phyloP scores from a whole-genome alignment of 2,888 invertebrate genomes.

The Heliconius cydno region DNA sequence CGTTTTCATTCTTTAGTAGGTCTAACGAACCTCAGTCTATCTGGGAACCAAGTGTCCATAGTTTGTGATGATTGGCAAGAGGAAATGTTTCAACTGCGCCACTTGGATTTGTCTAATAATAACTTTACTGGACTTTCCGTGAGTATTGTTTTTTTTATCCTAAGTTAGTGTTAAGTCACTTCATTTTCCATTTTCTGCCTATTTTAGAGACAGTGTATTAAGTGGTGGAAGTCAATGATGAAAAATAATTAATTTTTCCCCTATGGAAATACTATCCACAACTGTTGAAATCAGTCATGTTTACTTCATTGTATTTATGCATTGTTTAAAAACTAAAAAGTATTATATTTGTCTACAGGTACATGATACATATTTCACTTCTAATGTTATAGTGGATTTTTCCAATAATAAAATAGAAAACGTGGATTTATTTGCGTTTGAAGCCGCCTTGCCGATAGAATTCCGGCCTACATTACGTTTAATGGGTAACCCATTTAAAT shows the following conservation, averaged over 20 bases:
- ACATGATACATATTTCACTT: constrained; percentile 41
- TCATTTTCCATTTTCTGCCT: too few species aligned
- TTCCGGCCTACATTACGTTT: constrained; percentile 43
- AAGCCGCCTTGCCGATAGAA: background rate
- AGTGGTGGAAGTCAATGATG: too few species aligned
- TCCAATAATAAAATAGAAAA: constrained; percentile 55
- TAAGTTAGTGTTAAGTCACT: background rate
- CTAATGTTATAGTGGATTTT: constrained; percentile 48
- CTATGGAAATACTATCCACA: too few species aligned
- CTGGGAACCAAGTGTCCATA: constrained; percentile 48
- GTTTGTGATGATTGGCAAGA: constrained; percentile 48
- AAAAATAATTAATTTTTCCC: too few species aligned
- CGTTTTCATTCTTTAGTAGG: constrained; percentile 46
- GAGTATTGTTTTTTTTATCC: constrained; percentile 15
- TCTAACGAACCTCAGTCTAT: constrained; percentile 47
- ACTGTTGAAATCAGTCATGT: too few species aligned
- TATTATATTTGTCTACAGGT: constrained; percentile 22
- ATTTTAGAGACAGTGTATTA: too few species aligned
- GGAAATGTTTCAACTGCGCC: constrained; percentile 36
- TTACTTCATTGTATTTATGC: too few species aligned
- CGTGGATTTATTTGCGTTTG: background rate
- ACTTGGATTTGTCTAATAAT: constrained; percentile 52
- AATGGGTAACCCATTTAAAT: constrained; percentile 56
- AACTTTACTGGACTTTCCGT: constrained; percentile 43
- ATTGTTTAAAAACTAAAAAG: too few species aligned